These are phyloP conservation scores for Lepidocolaptes lacrymiger DNA, from an alignment of 2,797 vertebrate species.

Conservation along the genomic window DNA sequence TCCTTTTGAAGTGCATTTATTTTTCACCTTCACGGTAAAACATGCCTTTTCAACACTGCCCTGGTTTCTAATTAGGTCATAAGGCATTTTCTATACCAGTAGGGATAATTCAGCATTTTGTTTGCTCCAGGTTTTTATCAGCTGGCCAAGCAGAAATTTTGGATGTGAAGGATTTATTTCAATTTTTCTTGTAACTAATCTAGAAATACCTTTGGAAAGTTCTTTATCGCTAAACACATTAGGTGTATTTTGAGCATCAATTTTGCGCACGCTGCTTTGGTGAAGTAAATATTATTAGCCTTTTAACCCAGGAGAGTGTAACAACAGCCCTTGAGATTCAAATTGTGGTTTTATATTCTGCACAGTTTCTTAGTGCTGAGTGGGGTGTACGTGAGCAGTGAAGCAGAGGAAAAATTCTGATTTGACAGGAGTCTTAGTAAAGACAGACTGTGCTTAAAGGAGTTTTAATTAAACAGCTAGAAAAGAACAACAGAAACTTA, in stretches of 20 bases:
- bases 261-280: not conserved
- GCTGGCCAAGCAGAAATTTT: conserved; percentile 27
- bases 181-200: not conserved
- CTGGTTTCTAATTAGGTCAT: not conserved
- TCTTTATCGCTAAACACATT: fast-evolving
- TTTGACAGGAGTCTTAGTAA: conserved; percentile 12
- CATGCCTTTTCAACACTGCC: not conserved
- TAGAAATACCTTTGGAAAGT: not conserved
- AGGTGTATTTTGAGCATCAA: not conserved
- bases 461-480: conserved; percentile 68
- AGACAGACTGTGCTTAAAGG: conserved; percentile 19
- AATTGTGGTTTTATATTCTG: not conserved
- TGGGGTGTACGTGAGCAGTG: not conserved
- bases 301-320: conserved; percentile 4
- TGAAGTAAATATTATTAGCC: conserved; percentile 24
- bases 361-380: not conserved
- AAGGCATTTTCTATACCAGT: not conserved
- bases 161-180: not conserved
- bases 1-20: not conserved
- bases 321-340: not conserved
- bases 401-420: conserved; percentile 7
- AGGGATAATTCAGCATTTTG: not conserved
- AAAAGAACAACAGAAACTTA: conserved; percentile 42
- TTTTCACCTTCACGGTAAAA: not conserved
- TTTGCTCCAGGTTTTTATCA: not conserved